Conservation (phyloP, 2,888 invertebrate genomes). For the Camptogramma bilineatum region DNA sequence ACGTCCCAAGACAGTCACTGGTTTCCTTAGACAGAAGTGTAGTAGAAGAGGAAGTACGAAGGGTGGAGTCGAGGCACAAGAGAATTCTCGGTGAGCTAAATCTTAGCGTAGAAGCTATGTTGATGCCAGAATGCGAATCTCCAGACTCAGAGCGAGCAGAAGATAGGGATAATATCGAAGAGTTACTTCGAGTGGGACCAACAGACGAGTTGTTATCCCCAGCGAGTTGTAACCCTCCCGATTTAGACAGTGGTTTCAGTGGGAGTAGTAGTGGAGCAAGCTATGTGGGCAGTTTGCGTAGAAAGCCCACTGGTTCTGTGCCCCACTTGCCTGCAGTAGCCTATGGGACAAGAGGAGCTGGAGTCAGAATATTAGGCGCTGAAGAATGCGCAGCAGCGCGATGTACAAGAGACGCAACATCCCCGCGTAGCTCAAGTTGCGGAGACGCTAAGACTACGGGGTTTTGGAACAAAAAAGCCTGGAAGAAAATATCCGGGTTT, state of each 20-base stretch:
- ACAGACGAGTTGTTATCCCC: constrained; percentile 90
- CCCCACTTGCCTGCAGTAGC: constrained; percentile 81
- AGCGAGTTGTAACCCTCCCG: constrained; percentile 87
- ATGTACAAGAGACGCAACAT: constrained; percentile 71
- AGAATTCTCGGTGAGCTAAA: constrained; percentile 94
- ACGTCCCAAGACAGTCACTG: constrained; percentile 85
- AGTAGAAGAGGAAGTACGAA: constrained; percentile 93
- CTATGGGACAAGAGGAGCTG: constrained; percentile 82
- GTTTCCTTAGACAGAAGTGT: constrained; percentile 89
- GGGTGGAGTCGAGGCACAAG: constrained; percentile 93
- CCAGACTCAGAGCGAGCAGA: constrained; percentile 88
- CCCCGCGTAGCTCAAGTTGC: constrained; percentile 80
- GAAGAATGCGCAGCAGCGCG: constrained; percentile 74
- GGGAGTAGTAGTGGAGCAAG: constrained; percentile 93
- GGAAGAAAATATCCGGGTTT: constrained; percentile 91
- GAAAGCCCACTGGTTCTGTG: constrained; percentile 81
- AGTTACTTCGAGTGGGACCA: constrained; percentile 88
- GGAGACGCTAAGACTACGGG: constrained; percentile 82
- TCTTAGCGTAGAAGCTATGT: constrained; percentile 95
- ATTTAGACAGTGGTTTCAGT: constrained; percentile 93
- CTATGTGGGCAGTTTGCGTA: constrained; percentile 89
- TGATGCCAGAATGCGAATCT: constrained; percentile 92
- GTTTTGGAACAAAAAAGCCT: constrained; percentile 91
- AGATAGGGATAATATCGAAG: constrained; percentile 87
- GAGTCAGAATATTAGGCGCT: constrained; percentile 77